phyloP scores from a whole-genome alignment of 2,113 vertebrate genomes.

The Solea senegalensis region DNA sequence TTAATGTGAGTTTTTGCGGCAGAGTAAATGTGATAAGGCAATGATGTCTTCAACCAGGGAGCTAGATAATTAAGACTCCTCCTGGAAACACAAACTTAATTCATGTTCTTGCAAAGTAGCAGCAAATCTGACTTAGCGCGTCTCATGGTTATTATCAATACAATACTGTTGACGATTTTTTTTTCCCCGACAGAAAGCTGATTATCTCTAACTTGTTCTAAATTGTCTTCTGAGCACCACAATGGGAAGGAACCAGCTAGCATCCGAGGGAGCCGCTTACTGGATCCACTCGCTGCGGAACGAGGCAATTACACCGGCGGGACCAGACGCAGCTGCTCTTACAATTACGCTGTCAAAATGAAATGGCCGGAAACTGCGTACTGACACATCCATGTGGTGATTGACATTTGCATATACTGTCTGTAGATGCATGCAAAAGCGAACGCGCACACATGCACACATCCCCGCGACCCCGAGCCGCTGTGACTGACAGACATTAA shows the following conservation, averaged over 20 bases:
- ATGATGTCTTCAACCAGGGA: constrained; percentile 18
- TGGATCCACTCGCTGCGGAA: constrained; percentile 29
- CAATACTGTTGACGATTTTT: constrained; percentile 34
- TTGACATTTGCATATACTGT: background rate
- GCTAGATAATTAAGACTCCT: constrained; percentile 28
- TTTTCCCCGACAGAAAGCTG: constrained; percentile 21
- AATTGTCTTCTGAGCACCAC: constrained; percentile 42
- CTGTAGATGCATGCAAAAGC: background rate
- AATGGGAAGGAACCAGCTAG: constrained; percentile 14
- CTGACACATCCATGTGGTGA: constrained; percentile 2
- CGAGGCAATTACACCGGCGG: constrained; percentile 36
- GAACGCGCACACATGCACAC: background rate
- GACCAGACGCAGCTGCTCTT: constrained; percentile 36
- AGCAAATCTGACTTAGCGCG: constrained; percentile 7
- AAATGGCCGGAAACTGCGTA: constrained; percentile 6
- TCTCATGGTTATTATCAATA: constrained; percentile 15
- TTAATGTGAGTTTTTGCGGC: constrained; percentile 34
- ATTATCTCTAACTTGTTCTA: constrained; percentile 39
- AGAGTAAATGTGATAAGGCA: constrained; percentile 22
- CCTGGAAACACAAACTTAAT: constrained; percentile 28
- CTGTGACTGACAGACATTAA: constrained; percentile 17
- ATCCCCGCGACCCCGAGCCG: background rate
- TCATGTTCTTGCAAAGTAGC: background rate
- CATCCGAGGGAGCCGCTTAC: constrained; percentile 18
- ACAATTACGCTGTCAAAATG: constrained; percentile 44